Percentiles rank a stretch among this genome's conserved stretches.
These are phyloP conservation scores for Nannospalax galili DNA, from an alignment of 2,113 vertebrate genomes.

Conservation along the genomic window DNA sequence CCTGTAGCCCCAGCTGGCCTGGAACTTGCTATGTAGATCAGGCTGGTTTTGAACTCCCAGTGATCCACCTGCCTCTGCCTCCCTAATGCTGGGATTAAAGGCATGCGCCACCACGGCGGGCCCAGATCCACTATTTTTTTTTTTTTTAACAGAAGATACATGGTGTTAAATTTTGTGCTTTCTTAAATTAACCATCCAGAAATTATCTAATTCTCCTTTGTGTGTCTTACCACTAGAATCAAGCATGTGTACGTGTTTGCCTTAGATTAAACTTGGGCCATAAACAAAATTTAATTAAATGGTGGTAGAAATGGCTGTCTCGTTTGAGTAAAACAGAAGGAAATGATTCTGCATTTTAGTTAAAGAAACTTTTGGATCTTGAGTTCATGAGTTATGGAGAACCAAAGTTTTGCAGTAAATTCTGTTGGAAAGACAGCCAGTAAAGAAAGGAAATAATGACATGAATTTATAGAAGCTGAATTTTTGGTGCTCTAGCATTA, in stretches of 20 bases:
- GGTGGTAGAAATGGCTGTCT: neutral
- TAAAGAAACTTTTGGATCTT: neutral
- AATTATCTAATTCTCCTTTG: neutral
- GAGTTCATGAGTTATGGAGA: neutral
- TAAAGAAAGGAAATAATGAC: neutral
- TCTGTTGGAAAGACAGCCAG: neutral
- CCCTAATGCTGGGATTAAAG: no score
- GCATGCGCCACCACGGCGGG: no score
- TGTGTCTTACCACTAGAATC: neutral
- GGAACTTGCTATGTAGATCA: no score
- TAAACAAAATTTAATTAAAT: slow-evolving; percentile 46
- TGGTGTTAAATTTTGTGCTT: neutral
- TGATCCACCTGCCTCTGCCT: no score
- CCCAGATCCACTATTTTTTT: no score
- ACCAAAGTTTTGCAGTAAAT: slow-evolving; percentile 22
- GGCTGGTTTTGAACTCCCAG: no score
- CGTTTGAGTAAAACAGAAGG: neutral
- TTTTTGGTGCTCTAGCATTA: neutral
- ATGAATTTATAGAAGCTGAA: neutral
- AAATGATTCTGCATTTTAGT: neutral
- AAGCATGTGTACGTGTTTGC: neutral
- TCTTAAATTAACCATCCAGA: slow-evolving; percentile 17
- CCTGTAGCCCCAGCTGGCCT: no score
- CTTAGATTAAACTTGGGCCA: slow-evolving; percentile 16
- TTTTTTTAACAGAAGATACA: neutral